phyloP scores from a whole-genome alignment of 2,888 invertebrate genomes.

The Archips crataeganus region DNA sequence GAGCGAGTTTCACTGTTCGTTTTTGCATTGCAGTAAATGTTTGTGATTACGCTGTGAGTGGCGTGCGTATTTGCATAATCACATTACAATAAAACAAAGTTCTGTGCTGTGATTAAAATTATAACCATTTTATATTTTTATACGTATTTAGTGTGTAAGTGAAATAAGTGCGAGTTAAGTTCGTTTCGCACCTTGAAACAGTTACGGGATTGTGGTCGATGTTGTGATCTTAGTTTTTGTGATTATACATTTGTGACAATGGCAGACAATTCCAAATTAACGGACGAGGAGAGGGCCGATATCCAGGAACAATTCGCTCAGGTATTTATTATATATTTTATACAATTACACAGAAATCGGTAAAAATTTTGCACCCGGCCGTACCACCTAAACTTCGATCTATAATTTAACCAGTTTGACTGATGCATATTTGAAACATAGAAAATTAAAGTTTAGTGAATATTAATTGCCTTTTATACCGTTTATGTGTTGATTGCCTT shows the following conservation, averaged over 20 bases:
- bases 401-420: background rate
- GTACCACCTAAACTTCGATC: constrained; percentile 19
- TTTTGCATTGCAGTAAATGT: constrained; percentile 46
- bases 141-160: constrained; percentile 60
- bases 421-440: background rate
- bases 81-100: constrained; percentile 41
- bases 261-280: constrained; percentile 86
- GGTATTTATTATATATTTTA: constrained; percentile 79
- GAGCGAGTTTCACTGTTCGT: constrained; percentile 47
- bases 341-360: background rate
- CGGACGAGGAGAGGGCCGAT: constrained; percentile 90
- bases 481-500: constrained; percentile 40
- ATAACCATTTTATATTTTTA: constrained; percentile 55
- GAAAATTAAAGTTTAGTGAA: background rate
- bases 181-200: constrained; percentile 29
- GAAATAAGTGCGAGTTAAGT: constrained; percentile 55
- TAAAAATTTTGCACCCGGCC: constrained; percentile 14
- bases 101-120: constrained; percentile 58
- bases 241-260: constrained; percentile 72
- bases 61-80: constrained; percentile 45
- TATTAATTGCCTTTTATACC: constrained; percentile 40
- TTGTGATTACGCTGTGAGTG: constrained; percentile 47
- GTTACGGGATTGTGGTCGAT: constrained; percentile 52
- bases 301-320: constrained; percentile 91
- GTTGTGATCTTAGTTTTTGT: constrained; percentile 76